These are phyloP conservation scores for Coelinius sp. DNA, from an alignment of 2,888 invertebrate species.

Conservation along the genomic window DNA sequence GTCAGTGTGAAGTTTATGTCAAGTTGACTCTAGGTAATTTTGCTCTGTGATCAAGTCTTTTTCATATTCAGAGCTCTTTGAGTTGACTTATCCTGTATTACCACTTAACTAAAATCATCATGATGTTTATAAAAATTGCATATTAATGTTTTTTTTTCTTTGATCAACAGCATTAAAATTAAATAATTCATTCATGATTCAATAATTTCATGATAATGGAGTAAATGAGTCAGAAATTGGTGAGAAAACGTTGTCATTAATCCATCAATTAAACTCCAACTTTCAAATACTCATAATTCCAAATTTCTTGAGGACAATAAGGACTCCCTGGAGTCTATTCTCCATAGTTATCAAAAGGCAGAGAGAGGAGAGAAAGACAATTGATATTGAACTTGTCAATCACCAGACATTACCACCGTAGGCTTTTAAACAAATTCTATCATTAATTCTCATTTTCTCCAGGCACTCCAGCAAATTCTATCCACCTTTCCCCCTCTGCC, in stretches of 20 bases:
- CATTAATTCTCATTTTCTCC: not conserved
- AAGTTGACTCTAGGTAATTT: too few species aligned
- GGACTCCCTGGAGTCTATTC: not conserved
- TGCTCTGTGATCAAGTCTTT: too few species aligned
- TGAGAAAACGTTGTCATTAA: too few species aligned
- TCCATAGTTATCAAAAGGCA: not conserved
- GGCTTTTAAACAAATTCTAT: conserved; percentile 3
- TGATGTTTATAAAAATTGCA: too few species aligned
- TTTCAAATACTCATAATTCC: not conserved
- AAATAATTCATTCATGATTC: too few species aligned
- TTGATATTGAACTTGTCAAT: not conserved
- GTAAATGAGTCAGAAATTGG: too few species aligned
- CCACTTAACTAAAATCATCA: too few species aligned
- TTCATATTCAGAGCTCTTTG: too few species aligned
- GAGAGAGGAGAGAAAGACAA: not conserved
- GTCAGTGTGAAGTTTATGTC: not conserved
- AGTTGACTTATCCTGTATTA: too few species aligned
- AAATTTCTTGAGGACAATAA: not conserved
- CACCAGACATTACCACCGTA: not conserved
- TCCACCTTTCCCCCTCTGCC: not conserved
- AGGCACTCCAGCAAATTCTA: conserved; percentile 24
- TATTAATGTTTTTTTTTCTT: too few species aligned
- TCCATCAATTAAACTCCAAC: not conserved
- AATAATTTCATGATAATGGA: too few species aligned
- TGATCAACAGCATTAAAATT: too few species aligned